A percentile compares a stretch with the other conserved stretches of the same genome.
phyloP scores from a whole-genome alignment of 2,888 invertebrate genomes.

The Cephalotes varians region DNA sequence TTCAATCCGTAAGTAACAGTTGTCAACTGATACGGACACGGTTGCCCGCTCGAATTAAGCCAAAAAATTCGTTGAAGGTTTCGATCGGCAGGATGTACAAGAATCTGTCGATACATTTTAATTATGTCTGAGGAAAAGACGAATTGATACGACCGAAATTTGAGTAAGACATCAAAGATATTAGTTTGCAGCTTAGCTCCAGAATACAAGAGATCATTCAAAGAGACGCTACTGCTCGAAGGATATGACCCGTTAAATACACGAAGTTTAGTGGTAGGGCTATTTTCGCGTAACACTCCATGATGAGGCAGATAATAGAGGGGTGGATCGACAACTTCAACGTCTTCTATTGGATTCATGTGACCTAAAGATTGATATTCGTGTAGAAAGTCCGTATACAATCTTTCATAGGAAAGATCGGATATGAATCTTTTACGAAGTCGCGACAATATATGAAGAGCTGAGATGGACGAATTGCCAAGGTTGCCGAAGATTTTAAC shows the following conservation, averaged over 20 bases:
- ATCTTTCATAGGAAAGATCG: no score
- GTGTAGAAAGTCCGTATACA: no score
- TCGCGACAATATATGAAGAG: no score
- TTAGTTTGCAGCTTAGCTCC: neutral
- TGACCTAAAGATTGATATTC: no score
- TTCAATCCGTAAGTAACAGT: neutral
- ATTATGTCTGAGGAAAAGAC: neutral
- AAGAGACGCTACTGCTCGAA: rapidly evolving
- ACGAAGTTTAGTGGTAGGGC: no score
- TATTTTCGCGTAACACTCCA: no score
- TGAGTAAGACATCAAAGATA: neutral
- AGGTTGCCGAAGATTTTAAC: no score
- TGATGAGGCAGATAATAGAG: no score
- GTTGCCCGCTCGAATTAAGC: neutral
- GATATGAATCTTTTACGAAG: no score
- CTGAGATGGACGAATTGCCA: no score
- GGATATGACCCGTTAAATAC: neutral
- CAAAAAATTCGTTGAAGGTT: neutral
- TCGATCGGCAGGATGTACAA: neutral
- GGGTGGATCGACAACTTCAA: no score
- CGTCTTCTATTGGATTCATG: no score
- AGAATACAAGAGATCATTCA: neutral
- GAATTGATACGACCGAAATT: neutral
- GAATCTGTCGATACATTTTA: neutral
- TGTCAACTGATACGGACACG: neutral